Evolutionary conservation across 2,113 vertebrate genomes (phyloP), one percentile per base, ranked within the genome.

Genomic region (Bungarus multicinctus): DNA sequence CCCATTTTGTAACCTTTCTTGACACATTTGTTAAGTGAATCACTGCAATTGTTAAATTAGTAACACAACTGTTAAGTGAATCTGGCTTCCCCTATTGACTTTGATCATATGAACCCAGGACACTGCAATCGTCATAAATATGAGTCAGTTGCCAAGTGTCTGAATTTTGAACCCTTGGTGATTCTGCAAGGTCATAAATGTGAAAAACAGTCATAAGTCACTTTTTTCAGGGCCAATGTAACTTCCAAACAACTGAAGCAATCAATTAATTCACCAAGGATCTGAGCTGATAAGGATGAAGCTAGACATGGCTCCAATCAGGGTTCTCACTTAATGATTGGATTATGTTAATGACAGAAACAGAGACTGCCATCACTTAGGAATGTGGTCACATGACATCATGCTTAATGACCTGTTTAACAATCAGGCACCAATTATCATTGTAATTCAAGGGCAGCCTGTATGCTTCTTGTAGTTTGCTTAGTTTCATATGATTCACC

Each of bases 401-500:
- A 39, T 8, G 18, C 34, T 81, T 81, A 39, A 81, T 39, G 34
- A 81, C n/a, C 34, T 39, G 34, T 39, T 81, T 81, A 81, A 20
- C 18, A 18, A 81, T 39, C 69, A 20, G n/a, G 69, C 34, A 34
- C 69, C 64, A 74, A 74, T 34, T 74, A 74, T 5, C 12, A 7
- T 7, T 39, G n/a, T 39, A 81, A 81, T 20, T 39, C 69, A 34
- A 81, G 34, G n/a, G 6, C 1, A 2, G 39, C 2, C 14, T 34
- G 4, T 12, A 50, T n/a, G 57, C 25, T 45, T 23, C 64, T 93
- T 92, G 27, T 45, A 89, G 74, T 45, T 20, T 20, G 93, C 95
- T 94, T 8, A 69, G 86, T 94, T 92, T 91, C 64, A 92, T 30
- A 90, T 52, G n/a, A 89, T 92, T 96, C 50, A 18, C 18, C 30